Evolutionary conservation across 1,140 invertebrate genomes (phyloP).

Genomic region (Drosophila pseudoobscura): DNA sequence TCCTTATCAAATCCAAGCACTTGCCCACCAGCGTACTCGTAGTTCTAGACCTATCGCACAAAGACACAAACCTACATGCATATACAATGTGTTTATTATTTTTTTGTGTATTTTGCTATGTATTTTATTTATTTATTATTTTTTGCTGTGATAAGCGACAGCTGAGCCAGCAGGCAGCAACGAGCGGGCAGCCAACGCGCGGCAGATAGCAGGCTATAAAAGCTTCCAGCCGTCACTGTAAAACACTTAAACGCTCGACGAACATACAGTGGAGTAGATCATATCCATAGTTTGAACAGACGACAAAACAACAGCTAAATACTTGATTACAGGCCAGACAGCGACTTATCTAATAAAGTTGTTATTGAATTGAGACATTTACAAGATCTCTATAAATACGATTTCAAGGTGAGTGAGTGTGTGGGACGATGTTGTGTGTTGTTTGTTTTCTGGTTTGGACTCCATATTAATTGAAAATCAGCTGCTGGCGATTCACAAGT

Average conservation of each 20-base stretch:
- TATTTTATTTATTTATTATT: constrained; percentile 51
- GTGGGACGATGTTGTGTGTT: constrained; percentile 9
- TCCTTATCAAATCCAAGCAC: constrained; percentile 15
- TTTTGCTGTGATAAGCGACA: constrained; percentile 51
- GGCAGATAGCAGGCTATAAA: constrained; percentile 50
- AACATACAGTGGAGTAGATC: constrained; percentile 26
- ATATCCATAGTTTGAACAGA: constrained; percentile 32
- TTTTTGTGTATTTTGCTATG: constrained; percentile 53
- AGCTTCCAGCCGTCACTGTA: constrained; percentile 43
- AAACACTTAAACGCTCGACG: constrained; percentile 61
- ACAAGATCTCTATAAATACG: constrained; percentile 54
- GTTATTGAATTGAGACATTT: constrained; percentile 53
- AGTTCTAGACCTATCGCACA: no score
- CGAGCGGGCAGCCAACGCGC: constrained; percentile 22
- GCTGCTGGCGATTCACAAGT: neutral
- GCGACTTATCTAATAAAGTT: constrained; percentile 34
- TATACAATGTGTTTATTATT: constrained; percentile 22
- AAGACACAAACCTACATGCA: no score
- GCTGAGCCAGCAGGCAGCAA: constrained; percentile 18
- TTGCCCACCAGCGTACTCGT: no score
- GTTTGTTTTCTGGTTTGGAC: neutral
- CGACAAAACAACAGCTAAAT: constrained; percentile 12
- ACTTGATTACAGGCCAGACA: constrained; percentile 21
- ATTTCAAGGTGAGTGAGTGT: constrained; percentile 58
- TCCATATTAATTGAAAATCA: neutral